Base-by-base conservation (phyloP, 2,797 vertebrate genomes). In the Onychomys leucogaster region DNA sequence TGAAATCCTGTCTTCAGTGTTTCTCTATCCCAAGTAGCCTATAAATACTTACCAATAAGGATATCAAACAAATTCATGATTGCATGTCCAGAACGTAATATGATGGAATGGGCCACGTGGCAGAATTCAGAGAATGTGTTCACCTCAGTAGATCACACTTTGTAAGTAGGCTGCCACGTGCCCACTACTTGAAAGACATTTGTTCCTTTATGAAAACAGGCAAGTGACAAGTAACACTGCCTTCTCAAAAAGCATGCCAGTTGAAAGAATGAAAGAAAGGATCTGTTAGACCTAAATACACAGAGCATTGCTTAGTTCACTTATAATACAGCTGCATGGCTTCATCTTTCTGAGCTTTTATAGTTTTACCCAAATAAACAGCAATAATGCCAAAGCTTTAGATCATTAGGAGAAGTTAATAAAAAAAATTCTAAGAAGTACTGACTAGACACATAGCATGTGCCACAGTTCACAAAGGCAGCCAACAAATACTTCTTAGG, bases 401-500 rank as follows among this genome's bases (percentile, higher is more conserved):
- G 14, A 49, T 73, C 86, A 41, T 83, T 63, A 77, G 32, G 65
- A 80, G 29, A 49, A 49, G 11, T 59, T 57, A 94, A 27, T 82
- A 11, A 59, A 86, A 55, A 55, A 55, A 55, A 67, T 73, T 91
- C 59, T 52, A 80, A 23, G 14, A 65, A 82, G 77, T 59, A 41
- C 8, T 86, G 89, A 41, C 8, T 82, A 91, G 91, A 32, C 25
- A 92, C 2, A 63, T 4, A 19, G 9, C 13, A 71, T 57, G n/a
- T 67, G 46, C 32, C 41, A 80, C 13, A 76, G 63, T 32, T 94
- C 25, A 80, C 34, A 80, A 87, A 91, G 29, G 34, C 4, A 76
- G 86, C 25, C 73, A 96, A 73, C 23, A 76, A 94, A 85, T 21
- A 67, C 4, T 43, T 92, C 81, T 92, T 88, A 95, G 93, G 77